Evolutionary conservation across 2,888 invertebrate genomes (phyloP).

Genomic region (Esperia sulphurella): DNA sequence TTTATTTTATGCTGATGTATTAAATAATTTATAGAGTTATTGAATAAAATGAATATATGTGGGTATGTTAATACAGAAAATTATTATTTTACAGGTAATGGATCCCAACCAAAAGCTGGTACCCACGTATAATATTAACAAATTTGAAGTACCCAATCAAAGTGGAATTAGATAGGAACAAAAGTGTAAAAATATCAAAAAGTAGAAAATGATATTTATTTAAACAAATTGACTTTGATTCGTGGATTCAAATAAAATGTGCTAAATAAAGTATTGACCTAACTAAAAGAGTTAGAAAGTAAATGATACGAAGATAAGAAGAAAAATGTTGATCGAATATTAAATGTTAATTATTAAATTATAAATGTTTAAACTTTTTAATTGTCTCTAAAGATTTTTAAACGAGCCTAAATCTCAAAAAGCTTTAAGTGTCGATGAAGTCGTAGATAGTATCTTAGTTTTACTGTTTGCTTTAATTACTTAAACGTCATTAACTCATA

Average conservation of each 20-base stretch:
- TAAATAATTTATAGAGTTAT: no score
- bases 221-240: not conserved
- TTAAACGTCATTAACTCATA: not conserved
- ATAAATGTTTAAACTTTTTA: not conserved
- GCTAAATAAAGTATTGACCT: not conserved
- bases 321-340: not conserved
- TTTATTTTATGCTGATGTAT: no score
- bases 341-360: not conserved
- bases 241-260: not conserved
- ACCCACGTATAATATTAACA: slow-evolving; percentile 56
- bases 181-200: not conserved
- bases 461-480: slow-evolving; percentile 10
- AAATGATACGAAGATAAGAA: not conserved
- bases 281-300: not conserved
- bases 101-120: slow-evolving; percentile 40
- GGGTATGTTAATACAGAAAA: not conserved
- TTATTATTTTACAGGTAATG: slow-evolving; percentile 46
- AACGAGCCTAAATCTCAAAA: slow-evolving; percentile 52
- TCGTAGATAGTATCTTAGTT: slow-evolving; percentile 27
- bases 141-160: not conserved
- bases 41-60: no score
- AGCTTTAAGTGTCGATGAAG: slow-evolving; percentile 72
- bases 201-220: not conserved
- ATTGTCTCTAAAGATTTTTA: not conserved
- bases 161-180: slow-evolving; percentile 1